phyloP scores from a whole-genome alignment of 2,888 invertebrate genomes.

The Drosophila cognata region DNA sequence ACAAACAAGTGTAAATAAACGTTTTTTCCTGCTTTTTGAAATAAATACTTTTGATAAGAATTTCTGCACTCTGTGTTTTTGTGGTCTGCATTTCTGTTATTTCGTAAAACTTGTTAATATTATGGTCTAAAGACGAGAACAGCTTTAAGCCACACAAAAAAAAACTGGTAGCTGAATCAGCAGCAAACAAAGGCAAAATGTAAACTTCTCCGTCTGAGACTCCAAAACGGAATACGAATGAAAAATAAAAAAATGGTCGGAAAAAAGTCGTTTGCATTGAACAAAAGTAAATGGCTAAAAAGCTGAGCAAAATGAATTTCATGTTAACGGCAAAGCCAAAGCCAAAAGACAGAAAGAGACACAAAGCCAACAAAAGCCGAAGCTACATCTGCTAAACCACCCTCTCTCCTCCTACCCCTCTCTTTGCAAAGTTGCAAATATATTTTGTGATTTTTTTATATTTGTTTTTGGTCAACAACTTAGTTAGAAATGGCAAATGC shows the following conservation, averaged over 20 bases:
- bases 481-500: constrained; percentile 79
- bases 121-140: constrained; percentile 30
- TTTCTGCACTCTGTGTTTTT: constrained; percentile 32
- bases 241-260: constrained; percentile 14
- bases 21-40: constrained; percentile 38
- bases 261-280: constrained; percentile 79
- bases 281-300: constrained; percentile 58
- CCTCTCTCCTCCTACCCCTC: neutral
- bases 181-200: constrained; percentile 55
- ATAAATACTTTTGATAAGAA: constrained; percentile 57
- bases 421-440: constrained; percentile 55
- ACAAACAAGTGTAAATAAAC: constrained; percentile 46
- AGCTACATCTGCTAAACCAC: neutral
- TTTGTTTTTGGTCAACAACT: constrained; percentile 56
- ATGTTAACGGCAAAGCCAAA: constrained; percentile 71
- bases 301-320: constrained; percentile 60
- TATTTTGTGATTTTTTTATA: constrained; percentile 21
- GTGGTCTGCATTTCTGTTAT: constrained; percentile 34
- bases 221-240: constrained; percentile 30
- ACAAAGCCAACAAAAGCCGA: constrained; percentile 7
- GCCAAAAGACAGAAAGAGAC: constrained; percentile 40
- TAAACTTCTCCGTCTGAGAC: constrained; percentile 46
- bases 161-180: constrained; percentile 71
- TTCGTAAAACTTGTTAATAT: constrained; percentile 63
- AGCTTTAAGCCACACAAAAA: constrained; percentile 35